Conservation (phyloP, 2,888 invertebrate genomes). For the Lingula anatina region DNA sequence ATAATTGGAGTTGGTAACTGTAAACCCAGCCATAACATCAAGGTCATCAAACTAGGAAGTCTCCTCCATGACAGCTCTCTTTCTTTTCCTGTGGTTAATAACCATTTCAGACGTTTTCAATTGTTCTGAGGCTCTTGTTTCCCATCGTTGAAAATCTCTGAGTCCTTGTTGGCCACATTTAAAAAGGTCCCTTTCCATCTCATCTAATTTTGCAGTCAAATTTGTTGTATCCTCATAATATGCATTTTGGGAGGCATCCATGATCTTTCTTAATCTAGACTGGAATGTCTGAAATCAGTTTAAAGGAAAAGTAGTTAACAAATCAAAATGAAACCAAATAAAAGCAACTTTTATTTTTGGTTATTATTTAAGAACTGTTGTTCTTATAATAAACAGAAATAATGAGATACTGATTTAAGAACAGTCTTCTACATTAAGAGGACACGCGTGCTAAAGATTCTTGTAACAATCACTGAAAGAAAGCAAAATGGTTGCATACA, state of each 20-base stretch:
- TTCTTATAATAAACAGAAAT: no score
- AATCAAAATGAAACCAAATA: no score
- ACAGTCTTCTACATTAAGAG: no score
- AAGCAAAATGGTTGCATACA: no score
- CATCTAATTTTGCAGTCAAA: conserved; percentile 60
- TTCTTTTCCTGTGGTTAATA: conserved; percentile 42
- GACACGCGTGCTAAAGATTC: no score
- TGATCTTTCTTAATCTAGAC: conserved; percentile 70
- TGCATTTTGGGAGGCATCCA: conserved; percentile 74
- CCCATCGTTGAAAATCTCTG: conserved; percentile 55
- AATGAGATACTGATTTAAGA: no score
- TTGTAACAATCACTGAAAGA: no score
- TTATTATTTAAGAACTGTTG: no score
- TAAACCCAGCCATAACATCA: no score
- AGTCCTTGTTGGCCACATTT: conserved; percentile 64
- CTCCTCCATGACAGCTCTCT: conserved; percentile 29
- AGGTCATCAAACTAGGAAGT: no score
- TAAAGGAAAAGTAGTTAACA: no score
- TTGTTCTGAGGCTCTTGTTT: conserved; percentile 58
- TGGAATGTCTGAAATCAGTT: conserved; percentile 74
- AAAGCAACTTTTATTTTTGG: not conserved
- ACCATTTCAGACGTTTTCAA: conserved; percentile 59
- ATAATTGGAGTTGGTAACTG: no score
- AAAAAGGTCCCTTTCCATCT: conserved; percentile 65
- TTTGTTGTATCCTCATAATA: conserved; percentile 59